phyloP scores from a whole-genome alignment of 35 echinoderm and acorn worm species.

The Lytechinus variegatus region DNA sequence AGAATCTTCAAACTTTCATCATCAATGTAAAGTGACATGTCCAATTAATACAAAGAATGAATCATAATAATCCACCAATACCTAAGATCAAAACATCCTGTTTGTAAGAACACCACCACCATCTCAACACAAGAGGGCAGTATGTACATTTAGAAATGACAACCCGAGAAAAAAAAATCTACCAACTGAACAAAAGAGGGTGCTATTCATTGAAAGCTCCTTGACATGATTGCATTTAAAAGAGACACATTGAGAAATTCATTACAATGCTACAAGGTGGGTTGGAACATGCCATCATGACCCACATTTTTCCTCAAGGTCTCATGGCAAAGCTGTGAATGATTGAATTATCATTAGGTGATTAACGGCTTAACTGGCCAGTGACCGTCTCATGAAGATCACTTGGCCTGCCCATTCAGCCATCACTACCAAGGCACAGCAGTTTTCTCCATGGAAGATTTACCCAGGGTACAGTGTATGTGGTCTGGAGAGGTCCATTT shows the following conservation, averaged over 20 bases:
- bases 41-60: too few relatives aligned
- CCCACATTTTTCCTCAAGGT: not conserved
- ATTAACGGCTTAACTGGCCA: not conserved
- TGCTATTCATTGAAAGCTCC: not conserved
- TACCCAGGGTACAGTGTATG: not conserved
- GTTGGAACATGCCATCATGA: not conserved
- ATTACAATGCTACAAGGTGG: not conserved
- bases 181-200: not conserved
- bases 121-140: not conserved
- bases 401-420: not conserved
- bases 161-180: not conserved
- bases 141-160: not conserved
- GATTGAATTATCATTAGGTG: not conserved
- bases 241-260: not conserved
- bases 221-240: not conserved
- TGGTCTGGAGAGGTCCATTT: too few relatives aligned
- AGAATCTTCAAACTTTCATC: too few relatives aligned
- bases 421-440: not conserved
- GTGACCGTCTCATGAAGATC: not conserved
- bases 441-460: not conserved
- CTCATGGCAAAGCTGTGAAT: not conserved
- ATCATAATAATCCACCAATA: too few relatives aligned
- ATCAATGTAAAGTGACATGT: too few relatives aligned
- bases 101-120: too few relatives aligned
- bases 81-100: not conserved